Evolutionary conservation across 2,113 vertebrate species (phyloP).

Genomic region (Pogonocichla stellata): DNA sequence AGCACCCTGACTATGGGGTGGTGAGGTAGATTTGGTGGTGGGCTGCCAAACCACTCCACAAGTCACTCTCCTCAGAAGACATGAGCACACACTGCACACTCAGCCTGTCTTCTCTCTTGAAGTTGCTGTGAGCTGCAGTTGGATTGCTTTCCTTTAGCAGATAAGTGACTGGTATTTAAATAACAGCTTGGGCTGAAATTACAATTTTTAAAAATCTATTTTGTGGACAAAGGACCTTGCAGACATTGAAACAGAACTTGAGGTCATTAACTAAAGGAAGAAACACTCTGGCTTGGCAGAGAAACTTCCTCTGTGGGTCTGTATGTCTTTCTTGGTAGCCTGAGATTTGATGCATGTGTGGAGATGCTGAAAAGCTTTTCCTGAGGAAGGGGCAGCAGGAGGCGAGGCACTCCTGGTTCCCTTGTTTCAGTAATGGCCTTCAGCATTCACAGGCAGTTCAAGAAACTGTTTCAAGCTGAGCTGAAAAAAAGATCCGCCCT

Average conservation of each 20-base stretch:
- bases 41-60: neutral
- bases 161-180: neutral
- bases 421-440: neutral
- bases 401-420: neutral
- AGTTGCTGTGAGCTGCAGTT: neutral
- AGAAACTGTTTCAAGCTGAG: neutral
- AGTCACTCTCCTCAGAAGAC: neutral
- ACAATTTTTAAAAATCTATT: neutral
- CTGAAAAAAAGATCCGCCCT: neutral
- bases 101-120: neutral
- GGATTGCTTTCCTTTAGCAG: neutral
- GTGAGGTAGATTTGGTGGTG: neutral
- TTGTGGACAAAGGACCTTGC: neutral
- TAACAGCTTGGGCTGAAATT: neutral
- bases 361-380: constrained; percentile 14
- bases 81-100: rapidly evolving
- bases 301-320: neutral
- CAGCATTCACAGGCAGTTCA: neutral
- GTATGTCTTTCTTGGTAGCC: neutral
- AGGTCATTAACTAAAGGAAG: neutral
- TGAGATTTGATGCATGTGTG: neutral
- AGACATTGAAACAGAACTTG: neutral
- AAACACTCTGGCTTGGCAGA: neutral
- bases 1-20: neutral
- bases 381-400: neutral